A percentile compares a stretch with the other conserved stretches of the same genome.
Conservation (phyloP, 2,797 vertebrate species). For the Rachycentron canadum region DNA sequence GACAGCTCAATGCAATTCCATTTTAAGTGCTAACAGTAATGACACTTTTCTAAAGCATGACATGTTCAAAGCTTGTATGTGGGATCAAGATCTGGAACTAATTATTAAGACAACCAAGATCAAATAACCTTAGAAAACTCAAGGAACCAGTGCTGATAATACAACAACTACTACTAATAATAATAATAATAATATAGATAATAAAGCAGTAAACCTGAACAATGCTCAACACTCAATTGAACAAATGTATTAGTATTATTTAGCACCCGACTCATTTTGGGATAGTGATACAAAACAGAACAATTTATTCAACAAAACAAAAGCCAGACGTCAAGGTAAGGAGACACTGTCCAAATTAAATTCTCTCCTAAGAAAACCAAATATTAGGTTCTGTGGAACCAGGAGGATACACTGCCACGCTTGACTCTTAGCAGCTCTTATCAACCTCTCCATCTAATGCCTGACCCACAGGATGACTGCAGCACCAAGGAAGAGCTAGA, state of each 20-base stretch:
- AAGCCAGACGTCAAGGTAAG: not conserved
- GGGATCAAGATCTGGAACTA: not conserved
- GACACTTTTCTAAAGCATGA: not conserved
- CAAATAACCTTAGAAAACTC: not conserved
- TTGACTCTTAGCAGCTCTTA: slow-evolving; percentile 1
- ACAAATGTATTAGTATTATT: not conserved
- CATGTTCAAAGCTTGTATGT: not conserved
- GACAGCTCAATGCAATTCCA: not conserved
- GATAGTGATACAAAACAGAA: not conserved
- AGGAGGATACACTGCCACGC: not conserved
- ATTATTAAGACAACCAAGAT: not conserved
- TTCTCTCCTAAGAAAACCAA: slow-evolving; percentile 1
- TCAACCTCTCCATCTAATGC: not conserved
- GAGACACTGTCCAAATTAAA: not conserved
- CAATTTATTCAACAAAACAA: slow-evolving; percentile 4
- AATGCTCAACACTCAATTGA: not conserved
- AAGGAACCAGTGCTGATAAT: too few relatives aligned
- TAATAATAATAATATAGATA: not conserved
- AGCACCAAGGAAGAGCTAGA: not conserved
- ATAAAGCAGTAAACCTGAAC: not conserved
- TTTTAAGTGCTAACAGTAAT: not conserved
- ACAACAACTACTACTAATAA: too few relatives aligned
- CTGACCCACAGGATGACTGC: not conserved
- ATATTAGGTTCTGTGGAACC: not conserved
- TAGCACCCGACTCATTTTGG: not conserved